phyloP scores from a whole-genome alignment of 2,888 invertebrate species.

The Parascotia fuliginaria region DNA sequence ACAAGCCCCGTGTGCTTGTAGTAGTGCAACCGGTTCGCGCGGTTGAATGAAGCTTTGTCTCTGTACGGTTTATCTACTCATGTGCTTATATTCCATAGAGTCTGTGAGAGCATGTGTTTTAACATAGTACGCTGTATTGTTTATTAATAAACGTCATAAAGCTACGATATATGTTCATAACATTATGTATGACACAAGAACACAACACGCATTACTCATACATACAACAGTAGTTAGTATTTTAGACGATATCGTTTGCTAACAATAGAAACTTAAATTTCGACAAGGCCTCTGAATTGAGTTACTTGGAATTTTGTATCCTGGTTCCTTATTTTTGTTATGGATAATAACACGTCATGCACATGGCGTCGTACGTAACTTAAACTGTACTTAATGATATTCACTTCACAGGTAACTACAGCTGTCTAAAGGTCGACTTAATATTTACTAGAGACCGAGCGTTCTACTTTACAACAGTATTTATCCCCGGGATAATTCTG shows the following conservation, averaged over 20 bases:
- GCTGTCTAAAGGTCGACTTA: conserved; percentile 94
- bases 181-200: conserved; percentile 74
- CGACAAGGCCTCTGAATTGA: conserved; percentile 85
- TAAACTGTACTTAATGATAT: conserved; percentile 67
- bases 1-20: too few relatives aligned
- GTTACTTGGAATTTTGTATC: conserved; percentile 81
- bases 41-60: too few relatives aligned
- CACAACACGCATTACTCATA: conserved; percentile 85
- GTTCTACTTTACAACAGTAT: conserved; percentile 96
- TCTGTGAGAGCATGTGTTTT: conserved; percentile 60
- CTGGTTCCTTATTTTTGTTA: conserved; percentile 53
- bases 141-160: conserved; percentile 55
- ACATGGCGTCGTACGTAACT: conserved; percentile 46
- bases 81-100: conserved; percentile 48
- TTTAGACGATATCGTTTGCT: conserved; percentile 58
- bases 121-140: conserved; percentile 56
- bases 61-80: too few relatives aligned
- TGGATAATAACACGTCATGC: conserved; percentile 40
- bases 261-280: conserved; percentile 64
- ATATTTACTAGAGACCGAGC: conserved; percentile 95
- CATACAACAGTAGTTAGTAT: conserved; percentile 76
- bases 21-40: too few relatives aligned
- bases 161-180: conserved; percentile 60
- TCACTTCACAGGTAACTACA: conserved; percentile 92
- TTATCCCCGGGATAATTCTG: conserved; percentile 95